Percentiles rank a stretch among this genome's conserved stretches.
These are phyloP conservation scores for Nephrocerus scutellatus DNA, from an alignment of 2,888 invertebrate species.

Conservation along the genomic window DNA sequence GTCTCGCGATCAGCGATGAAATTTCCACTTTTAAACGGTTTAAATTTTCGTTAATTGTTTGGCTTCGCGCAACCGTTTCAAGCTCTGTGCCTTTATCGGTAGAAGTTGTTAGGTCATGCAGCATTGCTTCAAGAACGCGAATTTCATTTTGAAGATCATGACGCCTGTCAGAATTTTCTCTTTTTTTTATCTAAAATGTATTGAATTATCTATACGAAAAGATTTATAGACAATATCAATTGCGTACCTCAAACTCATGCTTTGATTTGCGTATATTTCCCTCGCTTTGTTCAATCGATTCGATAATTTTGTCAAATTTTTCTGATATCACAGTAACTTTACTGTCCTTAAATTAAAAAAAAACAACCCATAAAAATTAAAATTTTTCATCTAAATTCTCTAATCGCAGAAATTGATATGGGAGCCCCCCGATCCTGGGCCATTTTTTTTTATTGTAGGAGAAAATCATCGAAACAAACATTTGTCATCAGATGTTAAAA, in stretches of 20 bases:
- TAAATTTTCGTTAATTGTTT: constrained; percentile 21
- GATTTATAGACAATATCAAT: neutral
- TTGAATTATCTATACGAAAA: neutral
- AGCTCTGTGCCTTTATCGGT: constrained; percentile 36
- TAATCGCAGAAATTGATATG: too few relatives aligned
- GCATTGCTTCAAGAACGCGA: constrained; percentile 40
- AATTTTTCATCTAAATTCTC: too few relatives aligned
- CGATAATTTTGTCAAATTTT: constrained; percentile 41
- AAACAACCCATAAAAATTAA: too few relatives aligned
- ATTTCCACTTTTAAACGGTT: constrained; percentile 24
- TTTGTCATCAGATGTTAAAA: too few relatives aligned
- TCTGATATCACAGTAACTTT: constrained; percentile 1
- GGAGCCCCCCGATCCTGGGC: too few relatives aligned
- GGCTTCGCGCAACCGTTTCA: constrained; percentile 18
- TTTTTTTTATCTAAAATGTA: constrained; percentile 29
- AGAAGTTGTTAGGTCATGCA: constrained; percentile 50
- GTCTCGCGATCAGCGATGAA: constrained; percentile 23
- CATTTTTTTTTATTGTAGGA: too few relatives aligned
- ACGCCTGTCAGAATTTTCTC: constrained; percentile 28
- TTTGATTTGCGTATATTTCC: constrained; percentile 40
- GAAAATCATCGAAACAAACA: too few relatives aligned
- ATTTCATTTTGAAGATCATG: constrained; percentile 40
- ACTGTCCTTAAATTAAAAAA: constrained; percentile 9
- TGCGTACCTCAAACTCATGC: constrained; percentile 30
- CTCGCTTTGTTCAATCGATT: constrained; percentile 45